Evolutionary conservation across 1,140 invertebrate genomes (phyloP), one percentile per base, ranked within the genome.

Genomic region (Tachypleus tridentatus): DNA sequence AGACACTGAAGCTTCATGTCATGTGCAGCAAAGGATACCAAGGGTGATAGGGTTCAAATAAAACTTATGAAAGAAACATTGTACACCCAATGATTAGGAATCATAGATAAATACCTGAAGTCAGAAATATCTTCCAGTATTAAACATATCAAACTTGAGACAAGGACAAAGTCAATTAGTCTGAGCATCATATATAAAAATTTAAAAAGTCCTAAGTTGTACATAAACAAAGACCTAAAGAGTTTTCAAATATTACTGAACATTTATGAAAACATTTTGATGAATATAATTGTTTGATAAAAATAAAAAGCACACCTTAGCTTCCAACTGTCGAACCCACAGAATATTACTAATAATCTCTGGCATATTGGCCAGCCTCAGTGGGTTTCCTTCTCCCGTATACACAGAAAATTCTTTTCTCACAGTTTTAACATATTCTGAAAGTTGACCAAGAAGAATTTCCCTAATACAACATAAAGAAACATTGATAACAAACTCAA

Each of bases 361-460:
- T 3, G 85, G 82, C 10, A 84, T 78, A 71, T 85, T 81, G 69
- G 77, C 77, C 63, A 79, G 75, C 73, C 75, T 77, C 11, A 73
- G 76, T 48, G 76, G 72, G 69, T 74, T 69, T 74, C 73, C 73
- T 67, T 76, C 73, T 64, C 72, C 61, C 29, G 70, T 70, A 71
- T 70, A 64, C 70, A 76, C 65, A 72, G 73, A 76, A 71, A 78
- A 79, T 57, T 82, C 79, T 65, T 77, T 73, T 57, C 75, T 75
- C n/a, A 81, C 70, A 64, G 79, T 77, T 67, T 76, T 76, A 4
- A 84, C 71, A 70, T 83, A 82, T 51, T 88, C 83, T 9, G 82
- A 79, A n/a, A 94, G 77, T 29, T 87, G 85, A n/a, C 84, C 83
- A n/a, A 95, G 78, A 49, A 96, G 81, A 49, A 86, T 82, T 74